Base-by-base conservation (phyloP, 2,888 invertebrate species). In the Philereme vetulata region DNA sequence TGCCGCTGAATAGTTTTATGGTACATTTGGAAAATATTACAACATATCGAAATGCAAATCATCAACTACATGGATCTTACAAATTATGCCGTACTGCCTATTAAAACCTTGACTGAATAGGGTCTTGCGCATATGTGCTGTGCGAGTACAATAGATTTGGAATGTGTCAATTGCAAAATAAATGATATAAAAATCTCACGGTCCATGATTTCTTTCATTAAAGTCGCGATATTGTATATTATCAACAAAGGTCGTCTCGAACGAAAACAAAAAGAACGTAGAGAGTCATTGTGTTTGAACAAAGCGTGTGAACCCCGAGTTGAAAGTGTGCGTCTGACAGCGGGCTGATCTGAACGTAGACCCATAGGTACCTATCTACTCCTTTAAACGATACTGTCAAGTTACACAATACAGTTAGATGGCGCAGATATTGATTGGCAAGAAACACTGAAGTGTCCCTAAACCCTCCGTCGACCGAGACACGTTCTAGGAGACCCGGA, bases 231-330 rank as follows among this genome's bases (percentile, higher is more conserved):
- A 90, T 87, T 88, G 88, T 89, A 86, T 86, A 86, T 89, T 83
- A 90, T 89, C 88, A 90, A 87, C 88, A 89, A 89, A 91, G 90
- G 91, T 90, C 88, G 89, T 86, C 85, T 86, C 58, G 85, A 86
- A 89, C 78, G 86, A 88, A 90, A 90, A 90, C 90, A 90, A 90
- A 90, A 90, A 88, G 88, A 88, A 80, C 84, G 84, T 88, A 86
- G 86, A 90, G 86, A 84, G 84, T 86, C 85, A 90, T 90, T 91
- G 90, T 90, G 75, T 84, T 78, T 73, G 82, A 85, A 86, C 89
- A 88, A 88, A 87, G 86, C 90, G 86, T 91, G 91, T 84, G 91
- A 91, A 88, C 78, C 60, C 67, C 67, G 71, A 84, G 81, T 89
- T 86, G 91, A 91, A 91, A 91, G 91, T 86, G 84, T 88, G 85